Conservation (phyloP, 2,113 vertebrate genomes). For the Polypterus senegalus region DNA sequence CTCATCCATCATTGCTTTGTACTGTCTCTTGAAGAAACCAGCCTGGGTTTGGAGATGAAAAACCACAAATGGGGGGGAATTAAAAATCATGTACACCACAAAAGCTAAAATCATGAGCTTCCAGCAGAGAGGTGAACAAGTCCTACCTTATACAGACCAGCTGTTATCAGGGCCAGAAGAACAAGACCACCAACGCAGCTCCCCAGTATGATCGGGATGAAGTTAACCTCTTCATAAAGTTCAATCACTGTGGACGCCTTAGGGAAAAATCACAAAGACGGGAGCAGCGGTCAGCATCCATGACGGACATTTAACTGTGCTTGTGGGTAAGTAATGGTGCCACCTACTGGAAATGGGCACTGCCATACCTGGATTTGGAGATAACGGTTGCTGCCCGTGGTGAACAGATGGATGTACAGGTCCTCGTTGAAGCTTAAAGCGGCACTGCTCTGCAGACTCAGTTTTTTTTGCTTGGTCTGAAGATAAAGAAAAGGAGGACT, state of each 20-base stretch:
- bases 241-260: conserved; percentile 34
- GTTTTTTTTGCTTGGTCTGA: no score
- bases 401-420: no score
- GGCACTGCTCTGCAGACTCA: no score
- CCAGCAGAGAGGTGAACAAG: fast-evolving
- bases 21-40: conserved; percentile 19
- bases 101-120: neutral
- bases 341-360: no score
- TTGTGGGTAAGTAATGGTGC: no score
- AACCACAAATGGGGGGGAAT: no score
- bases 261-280: neutral
- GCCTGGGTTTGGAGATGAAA: conserved; percentile 3
- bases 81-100: neutral
- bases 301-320: no score
- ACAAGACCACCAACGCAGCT: conserved; percentile 31
- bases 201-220: conserved; percentile 27
- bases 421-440: no score
- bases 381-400: no score
- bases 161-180: conserved; percentile 28
- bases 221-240: conserved; percentile 5
- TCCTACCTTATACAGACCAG: conserved; percentile 31
- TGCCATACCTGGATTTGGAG: no score
- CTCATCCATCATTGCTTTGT: conserved; percentile 6
- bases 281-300: neutral
- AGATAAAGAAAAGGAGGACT: no score